Evolutionary conservation across 2,888 invertebrate genomes (phyloP).

Genomic region (Kryphioiulus occultus): DNA sequence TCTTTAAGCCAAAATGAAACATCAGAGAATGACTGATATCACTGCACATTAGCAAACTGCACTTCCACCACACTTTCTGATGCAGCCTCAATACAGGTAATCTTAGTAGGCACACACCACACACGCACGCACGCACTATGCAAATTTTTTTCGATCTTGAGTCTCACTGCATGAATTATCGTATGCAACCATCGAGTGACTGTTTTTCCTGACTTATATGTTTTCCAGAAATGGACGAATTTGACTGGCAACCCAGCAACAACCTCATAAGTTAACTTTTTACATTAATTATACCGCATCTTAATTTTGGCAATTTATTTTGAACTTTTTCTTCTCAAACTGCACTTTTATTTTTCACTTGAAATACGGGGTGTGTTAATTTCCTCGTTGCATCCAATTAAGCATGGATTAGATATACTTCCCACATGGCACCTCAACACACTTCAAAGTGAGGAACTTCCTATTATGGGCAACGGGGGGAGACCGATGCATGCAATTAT

Average conservation of each 20-base stretch:
- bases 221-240: constrained; percentile 2
- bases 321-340: neutral
- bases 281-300: neutral
- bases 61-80: constrained; percentile 18
- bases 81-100: constrained; percentile 20
- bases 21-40: constrained; percentile 3
- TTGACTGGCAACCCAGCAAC: neutral
- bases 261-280: neutral
- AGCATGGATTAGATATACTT: neutral
- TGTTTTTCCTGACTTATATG: neutral
- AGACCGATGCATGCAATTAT: neutral
- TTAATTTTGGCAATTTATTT: neutral
- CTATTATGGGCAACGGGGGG: neutral
- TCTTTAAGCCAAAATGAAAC: neutral
- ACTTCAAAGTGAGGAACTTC: neutral
- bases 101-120: neutral
- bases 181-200: neutral
- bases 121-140: constrained; percentile 32
- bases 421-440: neutral
- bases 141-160: constrained; percentile 29
- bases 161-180: neutral
- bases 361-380: neutral
- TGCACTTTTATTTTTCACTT: neutral
- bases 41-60: constrained; percentile 37
- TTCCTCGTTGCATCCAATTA: neutral